Evolutionary conservation across 2,888 invertebrate genomes (phyloP), one percentile per base, ranked within the genome.

Genomic region (Cataglyphis livida): DNA sequence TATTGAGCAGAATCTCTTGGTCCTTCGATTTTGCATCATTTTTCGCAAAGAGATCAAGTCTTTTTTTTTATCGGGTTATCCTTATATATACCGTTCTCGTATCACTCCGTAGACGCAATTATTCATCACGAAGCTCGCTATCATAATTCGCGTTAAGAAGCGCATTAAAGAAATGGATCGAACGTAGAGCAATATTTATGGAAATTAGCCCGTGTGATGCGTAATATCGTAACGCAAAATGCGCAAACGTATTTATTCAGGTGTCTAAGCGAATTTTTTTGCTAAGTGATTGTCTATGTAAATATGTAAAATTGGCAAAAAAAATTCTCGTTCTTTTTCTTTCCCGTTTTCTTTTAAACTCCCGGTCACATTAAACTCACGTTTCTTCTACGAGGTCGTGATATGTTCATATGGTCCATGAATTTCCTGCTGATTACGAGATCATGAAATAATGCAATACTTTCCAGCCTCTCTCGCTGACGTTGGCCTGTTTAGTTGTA

Each of bases 391-490:
- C 28, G 41, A 18, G 28, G 28, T 32, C 61, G 35, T 71, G 83
- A 83, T 81, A 83, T 83, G 83, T 83, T 71, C 59, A n/a, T 70
- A 6, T 71, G 57, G 79, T 83, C 71, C 81, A 70, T 65, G 18
- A 65, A 81, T 59, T 59, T 66, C 6, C 28, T 57, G 28, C 28
- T 57, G 28, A 44, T 68, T 9, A 76, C 21, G 70, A 44, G 25
- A 76, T 74, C 15, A 25, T 61, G 28, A 74, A 25, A 65, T 59
- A 32, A 35, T 18, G 25, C 61, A 62, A 44, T 74, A 35, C 21
- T 18, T 51, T 18, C n/a, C 66, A 68, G 28, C 25, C 5, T 38
- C 38, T 38, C 35, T 35, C 15, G 21, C 6, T 66, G 64, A 61
- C 18, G 10, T 57, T 38, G 21, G 9, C 7, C 48, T 48, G 35